Evolutionary conservation across 37 sponge, comb jelly and placozoan species (phyloP).

Genomic region (Aplysina aerophoba): DNA sequence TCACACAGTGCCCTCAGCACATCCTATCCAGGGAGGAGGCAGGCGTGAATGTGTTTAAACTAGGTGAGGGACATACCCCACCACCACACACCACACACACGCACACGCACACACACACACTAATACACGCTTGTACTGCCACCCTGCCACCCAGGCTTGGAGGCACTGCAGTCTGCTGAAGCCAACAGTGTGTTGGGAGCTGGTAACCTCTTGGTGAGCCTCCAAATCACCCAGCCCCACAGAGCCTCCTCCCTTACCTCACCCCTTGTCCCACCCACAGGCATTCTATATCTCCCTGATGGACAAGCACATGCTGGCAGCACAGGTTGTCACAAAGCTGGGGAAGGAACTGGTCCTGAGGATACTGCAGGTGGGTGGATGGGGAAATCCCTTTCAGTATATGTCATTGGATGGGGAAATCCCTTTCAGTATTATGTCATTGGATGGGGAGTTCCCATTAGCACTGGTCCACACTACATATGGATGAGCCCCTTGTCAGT

Average conservation of each 20-base stretch:
- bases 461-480: too few species aligned
- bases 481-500: too few species aligned
- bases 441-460: too few species aligned
- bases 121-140: too few species aligned
- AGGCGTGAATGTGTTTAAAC: not conserved
- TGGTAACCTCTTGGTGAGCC: constrained; percentile 42
- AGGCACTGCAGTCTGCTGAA: constrained; percentile 50
- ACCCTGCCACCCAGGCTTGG: constrained; percentile 33
- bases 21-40: constrained; percentile 20
- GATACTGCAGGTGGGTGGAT: constrained; percentile 8
- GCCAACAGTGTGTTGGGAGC: constrained; percentile 38
- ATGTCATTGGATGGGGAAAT: too few species aligned
- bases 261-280: constrained; percentile 25
- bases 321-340: not conserved
- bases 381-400: too few species aligned
- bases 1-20: constrained; percentile 6
- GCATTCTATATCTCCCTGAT: not conserved
- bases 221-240: too few species aligned
- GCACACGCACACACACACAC: too few species aligned
- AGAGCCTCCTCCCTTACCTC: too few species aligned
- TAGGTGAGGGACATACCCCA: not conserved
- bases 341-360: constrained; percentile 14
- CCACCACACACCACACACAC: too few species aligned
- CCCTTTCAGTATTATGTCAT: too few species aligned
- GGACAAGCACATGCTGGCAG: not conserved